Percentiles rank a stretch among this genome's conserved stretches.
Evolutionary conservation across 2,888 invertebrate genomes (phyloP).

Genomic region (Vanessa cardui): DNA sequence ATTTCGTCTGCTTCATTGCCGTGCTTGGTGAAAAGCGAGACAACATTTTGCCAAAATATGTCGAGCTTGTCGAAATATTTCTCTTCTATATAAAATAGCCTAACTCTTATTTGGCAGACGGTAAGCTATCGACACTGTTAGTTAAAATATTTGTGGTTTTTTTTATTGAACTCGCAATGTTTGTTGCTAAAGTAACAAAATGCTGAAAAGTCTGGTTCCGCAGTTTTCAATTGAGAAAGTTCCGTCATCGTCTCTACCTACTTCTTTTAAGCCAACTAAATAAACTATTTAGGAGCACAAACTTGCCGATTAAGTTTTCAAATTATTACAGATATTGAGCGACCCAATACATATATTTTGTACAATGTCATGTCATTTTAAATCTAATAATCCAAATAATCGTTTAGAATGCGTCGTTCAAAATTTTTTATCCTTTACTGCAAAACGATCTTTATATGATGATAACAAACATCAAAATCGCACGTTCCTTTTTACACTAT

Average conservation of each 20-base stretch:
- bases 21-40: conserved; percentile 19
- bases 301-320: background rate
- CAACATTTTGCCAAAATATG: conserved; percentile 24
- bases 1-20: conserved; percentile 30
- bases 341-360: background rate
- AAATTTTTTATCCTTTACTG: background rate
- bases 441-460: conserved; percentile 4
- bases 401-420: background rate
- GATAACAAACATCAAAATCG: conserved; percentile 13
- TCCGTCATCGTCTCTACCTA: conserved; percentile 10
- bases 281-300: background rate
- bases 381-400: conserved; percentile 15
- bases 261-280: conserved; percentile 16
- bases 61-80: conserved; percentile 15
- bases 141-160: background rate
- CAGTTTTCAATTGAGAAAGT: conserved; percentile 19
- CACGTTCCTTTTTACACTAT: background rate
- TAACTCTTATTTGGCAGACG: conserved; percentile 10
- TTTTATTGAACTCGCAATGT: background rate
- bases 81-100: conserved; percentile 9
- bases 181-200: background rate
- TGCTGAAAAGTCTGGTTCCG: conserved; percentile 2
- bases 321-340: background rate
- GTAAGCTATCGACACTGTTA: background rate
- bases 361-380: background rate